Evolutionary conservation across 2,797 vertebrate genomes (phyloP).

Genomic region (Gymnocypris eckloni): DNA sequence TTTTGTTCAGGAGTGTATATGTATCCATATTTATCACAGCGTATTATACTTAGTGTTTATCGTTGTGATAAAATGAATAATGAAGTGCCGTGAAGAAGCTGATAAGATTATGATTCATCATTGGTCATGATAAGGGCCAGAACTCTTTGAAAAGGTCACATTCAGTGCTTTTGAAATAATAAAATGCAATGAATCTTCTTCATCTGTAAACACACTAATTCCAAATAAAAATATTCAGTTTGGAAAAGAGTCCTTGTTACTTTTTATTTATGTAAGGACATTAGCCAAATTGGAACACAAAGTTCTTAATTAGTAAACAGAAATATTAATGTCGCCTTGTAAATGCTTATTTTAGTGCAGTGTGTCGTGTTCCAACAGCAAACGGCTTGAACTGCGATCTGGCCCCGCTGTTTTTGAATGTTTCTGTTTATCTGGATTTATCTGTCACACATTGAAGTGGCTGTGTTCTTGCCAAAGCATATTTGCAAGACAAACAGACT

Average conservation of each 20-base stretch:
- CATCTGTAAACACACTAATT: background rate
- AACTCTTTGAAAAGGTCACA: background rate
- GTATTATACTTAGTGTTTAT: background rate
- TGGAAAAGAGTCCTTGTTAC: background rate
- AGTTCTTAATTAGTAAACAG: slow-evolving; percentile 45
- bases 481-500: slow-evolving; percentile 49
- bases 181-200: background rate
- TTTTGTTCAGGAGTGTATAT: background rate
- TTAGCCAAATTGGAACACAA: slow-evolving; percentile 32
- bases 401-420: slow-evolving; percentile 27
- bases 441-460: slow-evolving; percentile 47
- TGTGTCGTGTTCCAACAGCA: slow-evolving; percentile 34
- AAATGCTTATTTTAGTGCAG: slow-evolving; percentile 46
- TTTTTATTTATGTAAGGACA: slow-evolving; percentile 39
- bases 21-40: background rate
- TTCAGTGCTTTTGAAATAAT: background rate
- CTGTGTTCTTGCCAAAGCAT: slow-evolving; percentile 44
- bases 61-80: background rate
- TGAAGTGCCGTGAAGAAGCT: background rate
- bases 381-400: slow-evolving; percentile 12
- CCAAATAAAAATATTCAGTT: background rate
- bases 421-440: slow-evolving; percentile 43
- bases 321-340: slow-evolving; percentile 34
- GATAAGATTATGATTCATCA: slow-evolving; percentile 4
- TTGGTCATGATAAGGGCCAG: slow-evolving; percentile 11